Evolutionary conservation across 1,140 invertebrate genomes (phyloP).

Genomic region (Pachypsylla venusta): DNA sequence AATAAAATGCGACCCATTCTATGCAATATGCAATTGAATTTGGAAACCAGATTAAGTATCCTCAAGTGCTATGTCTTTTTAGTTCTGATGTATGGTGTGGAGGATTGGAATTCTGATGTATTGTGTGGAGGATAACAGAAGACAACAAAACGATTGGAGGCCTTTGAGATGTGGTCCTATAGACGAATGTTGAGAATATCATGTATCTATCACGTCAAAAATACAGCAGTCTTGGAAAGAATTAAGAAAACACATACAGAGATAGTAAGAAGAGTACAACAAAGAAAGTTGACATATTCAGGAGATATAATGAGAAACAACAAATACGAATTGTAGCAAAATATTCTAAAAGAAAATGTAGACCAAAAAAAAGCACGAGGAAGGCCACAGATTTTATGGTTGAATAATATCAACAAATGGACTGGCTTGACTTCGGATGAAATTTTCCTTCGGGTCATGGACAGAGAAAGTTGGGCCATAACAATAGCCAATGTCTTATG

Average conservation of each 20-base stretch:
- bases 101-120: slow-evolving; percentile 14
- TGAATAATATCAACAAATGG: not conserved
- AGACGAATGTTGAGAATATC: slow-evolving; percentile 10
- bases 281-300: slow-evolving; percentile 6
- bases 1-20: slow-evolving; percentile 9
- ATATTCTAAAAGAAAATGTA: not conserved
- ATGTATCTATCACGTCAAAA: slow-evolving; percentile 1
- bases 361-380: not conserved
- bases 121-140: no score
- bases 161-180: slow-evolving; percentile 15
- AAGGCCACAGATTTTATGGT: not conserved
- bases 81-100: slow-evolving; percentile 16
- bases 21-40: slow-evolving; percentile 2
- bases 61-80: slow-evolving; percentile 16
- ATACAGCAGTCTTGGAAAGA: not conserved
- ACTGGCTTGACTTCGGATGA: not conserved
- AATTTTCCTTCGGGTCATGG: not conserved
- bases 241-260: slow-evolving; percentile 11
- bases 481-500: not conserved
- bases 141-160: slow-evolving; percentile 10
- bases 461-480: slow-evolving; percentile 3
- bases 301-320: slow-evolving; percentile 9
- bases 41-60: slow-evolving; percentile 14
- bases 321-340: not conserved
- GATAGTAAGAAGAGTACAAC: slow-evolving; percentile 5